phyloP scores from a whole-genome alignment of 2,888 invertebrate species.

The Apotomis betuletana region DNA sequence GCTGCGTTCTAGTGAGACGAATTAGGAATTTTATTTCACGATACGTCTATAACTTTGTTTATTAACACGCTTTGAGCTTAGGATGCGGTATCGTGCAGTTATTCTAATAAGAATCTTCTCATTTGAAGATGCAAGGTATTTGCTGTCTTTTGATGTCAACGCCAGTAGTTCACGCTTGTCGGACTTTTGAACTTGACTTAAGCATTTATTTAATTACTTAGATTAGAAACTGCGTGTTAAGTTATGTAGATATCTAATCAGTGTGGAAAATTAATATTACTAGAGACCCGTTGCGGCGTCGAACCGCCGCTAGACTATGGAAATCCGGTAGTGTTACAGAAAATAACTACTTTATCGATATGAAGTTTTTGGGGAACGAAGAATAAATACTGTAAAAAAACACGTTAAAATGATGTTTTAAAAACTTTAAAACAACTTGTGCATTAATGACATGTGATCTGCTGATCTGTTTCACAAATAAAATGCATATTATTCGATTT shows the following conservation, averaged over 20 bases:
- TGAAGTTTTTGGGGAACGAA: too few species aligned
- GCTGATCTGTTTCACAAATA: too few species aligned
- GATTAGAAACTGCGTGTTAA: constrained; percentile 23
- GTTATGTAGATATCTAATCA: not conserved
- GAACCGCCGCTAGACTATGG: too few species aligned
- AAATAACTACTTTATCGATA: too few species aligned
- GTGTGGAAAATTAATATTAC: not conserved
- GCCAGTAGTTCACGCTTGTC: not conserved
- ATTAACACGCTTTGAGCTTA: constrained; percentile 22
- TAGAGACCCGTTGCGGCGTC: too few species aligned
- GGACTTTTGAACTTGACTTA: constrained; percentile 31
- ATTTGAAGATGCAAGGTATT: constrained; percentile 6
- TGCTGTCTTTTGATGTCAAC: constrained; percentile 11
- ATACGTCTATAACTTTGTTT: constrained; percentile 43
- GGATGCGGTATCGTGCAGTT: not conserved
- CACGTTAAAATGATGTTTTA: too few species aligned
- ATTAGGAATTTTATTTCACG: constrained; percentile 51
- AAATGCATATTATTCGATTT: too few species aligned
- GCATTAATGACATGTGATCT: too few species aligned
- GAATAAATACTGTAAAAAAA: too few species aligned
- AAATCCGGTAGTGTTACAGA: too few species aligned
- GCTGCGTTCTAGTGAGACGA: constrained; percentile 54
- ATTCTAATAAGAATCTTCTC: constrained; percentile 8
- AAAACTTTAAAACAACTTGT: too few species aligned
- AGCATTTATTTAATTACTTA: constrained; percentile 8